Conservation (phyloP, 2,113 vertebrate species). For the Myodes glareolus region DNA sequence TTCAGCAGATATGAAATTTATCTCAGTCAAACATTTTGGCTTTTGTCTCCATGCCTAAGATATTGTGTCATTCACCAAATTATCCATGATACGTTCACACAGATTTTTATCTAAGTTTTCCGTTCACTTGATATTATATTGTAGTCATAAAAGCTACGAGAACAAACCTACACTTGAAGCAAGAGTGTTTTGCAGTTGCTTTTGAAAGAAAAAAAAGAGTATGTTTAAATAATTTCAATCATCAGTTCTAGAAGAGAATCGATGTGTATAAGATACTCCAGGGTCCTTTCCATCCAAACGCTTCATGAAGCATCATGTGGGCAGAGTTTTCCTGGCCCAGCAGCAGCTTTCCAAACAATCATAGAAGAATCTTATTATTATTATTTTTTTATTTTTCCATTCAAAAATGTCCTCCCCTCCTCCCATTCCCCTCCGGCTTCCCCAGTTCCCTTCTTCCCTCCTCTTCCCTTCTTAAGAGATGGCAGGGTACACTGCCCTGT, state of each 20-base stretch:
- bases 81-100: background rate
- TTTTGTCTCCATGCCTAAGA: background rate
- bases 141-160: background rate
- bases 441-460: no score
- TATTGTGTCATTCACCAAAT: background rate
- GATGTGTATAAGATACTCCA: background rate
- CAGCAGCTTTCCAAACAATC: no score
- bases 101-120: background rate
- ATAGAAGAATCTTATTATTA: no score
- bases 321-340: no score
- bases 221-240: background rate
- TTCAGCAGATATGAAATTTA: background rate
- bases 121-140: background rate
- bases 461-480: no score
- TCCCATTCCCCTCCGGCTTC: no score
- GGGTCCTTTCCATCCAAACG: background rate
- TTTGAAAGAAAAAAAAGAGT: background rate
- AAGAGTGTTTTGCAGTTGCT: background rate
- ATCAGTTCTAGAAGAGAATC: background rate
- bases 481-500: no score
- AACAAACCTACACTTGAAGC: background rate
- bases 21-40: background rate
- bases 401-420: no score
- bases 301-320: background rate
- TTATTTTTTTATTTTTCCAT: no score